Base-by-base conservation (phyloP, 1,140 invertebrate genomes). In the Drosophila neocordata region DNA sequence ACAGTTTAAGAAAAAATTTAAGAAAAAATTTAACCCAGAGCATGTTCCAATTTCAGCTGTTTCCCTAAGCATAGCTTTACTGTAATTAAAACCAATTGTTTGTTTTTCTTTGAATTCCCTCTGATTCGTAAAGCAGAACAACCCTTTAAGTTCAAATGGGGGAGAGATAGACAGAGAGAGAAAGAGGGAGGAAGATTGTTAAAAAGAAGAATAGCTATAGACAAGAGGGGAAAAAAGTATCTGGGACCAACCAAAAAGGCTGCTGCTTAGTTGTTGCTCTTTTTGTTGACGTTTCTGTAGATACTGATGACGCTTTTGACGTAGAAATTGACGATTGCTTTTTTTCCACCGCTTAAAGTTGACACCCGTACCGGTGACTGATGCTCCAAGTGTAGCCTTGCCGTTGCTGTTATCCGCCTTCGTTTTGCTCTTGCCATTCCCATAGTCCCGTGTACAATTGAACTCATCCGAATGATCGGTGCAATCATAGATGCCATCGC, bases 401-500 rank as follows among this genome's bases (percentile, higher is more conserved):
- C 51, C 18, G 13, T 12, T 31, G n/a, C 15, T 31, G n/a, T 12
- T 44, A 58, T 5, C 59, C 41, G 13, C 57, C 65, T 87, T 90
- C 53, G 80, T 87, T 82, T 82, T 87, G 41, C 82, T 73, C 63
- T 90, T 90, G 22, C 57, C 57, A 11, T 41, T 34, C 8, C 24
- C 53, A 48, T 27, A 3, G 35, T 22, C 24, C 34, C 82, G 82
- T 71, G 92, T 89, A 91, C 95, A 96, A 91, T 94, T 93, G 77
- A 93, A 93, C 92, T 96, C 95, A 91, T 96, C 96, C 60, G 94
- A 95, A 81, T 93, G 92, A 91, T 96, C 95, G 73, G 88, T 90
- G 92, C 96, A 97, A 90, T 96, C 95, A 77, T 92, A 90, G 84
- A 93, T 92, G 67, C 93, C 93, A 82, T 97, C 95, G 92, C 96